A percentile compares a stretch with the other conserved stretches of the same genome.
Evolutionary conservation across 2,113 vertebrate genomes (phyloP).

Genomic region (Copsychus sechellarum): DNA sequence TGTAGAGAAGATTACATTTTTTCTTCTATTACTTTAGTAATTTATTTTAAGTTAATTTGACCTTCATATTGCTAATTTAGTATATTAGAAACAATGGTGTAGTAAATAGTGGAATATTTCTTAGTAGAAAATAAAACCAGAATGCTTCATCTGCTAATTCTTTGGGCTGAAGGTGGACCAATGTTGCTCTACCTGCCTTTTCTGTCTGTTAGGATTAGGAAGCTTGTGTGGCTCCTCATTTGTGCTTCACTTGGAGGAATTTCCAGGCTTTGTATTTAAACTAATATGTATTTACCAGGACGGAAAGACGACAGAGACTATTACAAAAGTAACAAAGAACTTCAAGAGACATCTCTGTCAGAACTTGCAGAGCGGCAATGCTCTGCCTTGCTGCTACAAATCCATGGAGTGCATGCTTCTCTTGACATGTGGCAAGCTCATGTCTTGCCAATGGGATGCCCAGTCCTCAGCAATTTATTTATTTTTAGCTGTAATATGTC

Average conservation of each 20-base stretch:
- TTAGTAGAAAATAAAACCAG: background rate
- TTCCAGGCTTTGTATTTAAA: conserved; percentile 5
- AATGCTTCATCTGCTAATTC: background rate
- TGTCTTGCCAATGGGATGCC: conserved; percentile 43
- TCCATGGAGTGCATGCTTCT: background rate
- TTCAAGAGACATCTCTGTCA: conserved; percentile 41
- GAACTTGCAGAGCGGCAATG: background rate
- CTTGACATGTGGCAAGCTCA: background rate
- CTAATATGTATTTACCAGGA: background rate
- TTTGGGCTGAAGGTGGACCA: background rate
- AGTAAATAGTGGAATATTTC: background rate
- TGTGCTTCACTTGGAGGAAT: background rate
- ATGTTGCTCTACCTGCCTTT: background rate
- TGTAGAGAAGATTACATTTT: background rate
- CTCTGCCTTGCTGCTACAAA: background rate
- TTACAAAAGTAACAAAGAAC: conserved; percentile 25
- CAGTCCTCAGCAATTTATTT: background rate
- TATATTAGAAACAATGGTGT: background rate
- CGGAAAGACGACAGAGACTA: background rate
- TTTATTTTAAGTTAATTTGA: background rate
- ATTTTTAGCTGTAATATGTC: conserved; percentile 31
- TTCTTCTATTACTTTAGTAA: background rate
- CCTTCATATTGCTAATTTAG: background rate
- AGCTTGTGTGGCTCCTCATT: background rate
- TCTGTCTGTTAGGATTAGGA: background rate